Evolutionary conservation across 2,113 vertebrate species (phyloP).

Genomic region (Mystacornis crossleyi): DNA sequence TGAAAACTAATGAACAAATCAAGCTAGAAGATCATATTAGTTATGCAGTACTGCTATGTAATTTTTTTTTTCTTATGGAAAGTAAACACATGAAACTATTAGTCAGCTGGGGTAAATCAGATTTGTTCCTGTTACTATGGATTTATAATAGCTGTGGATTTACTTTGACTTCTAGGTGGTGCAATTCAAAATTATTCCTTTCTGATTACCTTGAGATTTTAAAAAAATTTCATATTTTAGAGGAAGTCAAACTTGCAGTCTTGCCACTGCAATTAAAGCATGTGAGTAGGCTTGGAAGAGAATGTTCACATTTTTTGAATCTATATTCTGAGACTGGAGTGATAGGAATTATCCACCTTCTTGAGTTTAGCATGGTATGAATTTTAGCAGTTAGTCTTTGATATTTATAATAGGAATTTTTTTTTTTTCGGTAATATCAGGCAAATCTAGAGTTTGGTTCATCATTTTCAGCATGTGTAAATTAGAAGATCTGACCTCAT

Average conservation of each 20-base stretch:
- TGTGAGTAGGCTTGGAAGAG: not conserved
- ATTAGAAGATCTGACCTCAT: not conserved
- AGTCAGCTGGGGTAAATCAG: not conserved
- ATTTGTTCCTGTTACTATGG: not conserved
- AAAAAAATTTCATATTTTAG: not conserved
- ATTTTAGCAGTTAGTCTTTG: not conserved
- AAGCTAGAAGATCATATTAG: not conserved
- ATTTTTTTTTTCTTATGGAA: not conserved
- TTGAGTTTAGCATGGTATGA: not conserved
- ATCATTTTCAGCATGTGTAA: not conserved
- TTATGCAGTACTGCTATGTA: not conserved
- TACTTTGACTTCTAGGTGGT: not conserved
- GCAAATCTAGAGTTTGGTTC: not conserved
- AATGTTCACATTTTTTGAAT: accelerated
- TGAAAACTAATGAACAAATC: constrained; percentile 37
- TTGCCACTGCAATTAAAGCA: not conserved
- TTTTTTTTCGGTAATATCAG: not conserved
- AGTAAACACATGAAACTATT: not conserved
- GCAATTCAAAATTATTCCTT: not conserved
- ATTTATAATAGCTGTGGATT: not conserved
- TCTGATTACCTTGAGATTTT: not conserved
- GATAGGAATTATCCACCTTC: not conserved
- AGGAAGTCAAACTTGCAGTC: not conserved
- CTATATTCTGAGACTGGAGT: not conserved
- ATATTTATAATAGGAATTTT: not conserved